A percentile compares a stretch with the other conserved stretches of the same genome.
These are phyloP conservation scores for Thymelicus acteon DNA, from an alignment of 2,888 invertebrate genomes.

Conservation along the genomic window DNA sequence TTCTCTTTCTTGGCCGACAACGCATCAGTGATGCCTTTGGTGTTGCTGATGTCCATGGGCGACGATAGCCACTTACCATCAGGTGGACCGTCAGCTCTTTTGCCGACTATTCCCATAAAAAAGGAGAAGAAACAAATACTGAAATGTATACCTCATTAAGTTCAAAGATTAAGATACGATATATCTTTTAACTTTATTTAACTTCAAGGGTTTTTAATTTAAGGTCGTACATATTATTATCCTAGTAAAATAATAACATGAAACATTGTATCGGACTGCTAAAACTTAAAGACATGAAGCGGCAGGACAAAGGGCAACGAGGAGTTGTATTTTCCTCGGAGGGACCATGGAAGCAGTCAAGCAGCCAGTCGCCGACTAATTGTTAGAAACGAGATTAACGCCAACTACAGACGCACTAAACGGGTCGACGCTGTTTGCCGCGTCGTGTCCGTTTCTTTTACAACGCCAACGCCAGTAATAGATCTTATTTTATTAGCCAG, in stretches of 20 bases:
- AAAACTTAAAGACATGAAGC: conserved; percentile 55
- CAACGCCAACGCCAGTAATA: conserved; percentile 66
- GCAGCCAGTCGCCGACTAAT: conserved; percentile 70
- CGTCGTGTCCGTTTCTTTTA: conserved; percentile 66
- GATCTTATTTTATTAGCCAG: conserved; percentile 71
- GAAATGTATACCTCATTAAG: no score
- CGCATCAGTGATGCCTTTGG: no score
- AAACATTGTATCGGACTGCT: conserved; percentile 23
- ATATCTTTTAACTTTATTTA: no score
- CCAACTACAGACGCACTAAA: conserved; percentile 69
- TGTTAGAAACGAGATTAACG: conserved; percentile 81
- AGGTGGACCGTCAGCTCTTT: no score
- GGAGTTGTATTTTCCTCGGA: conserved; percentile 62
- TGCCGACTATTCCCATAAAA: no score
- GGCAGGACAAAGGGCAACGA: conserved; percentile 56
- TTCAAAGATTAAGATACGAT: no score
- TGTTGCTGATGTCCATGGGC: no score
- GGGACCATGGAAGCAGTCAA: conserved; percentile 63
- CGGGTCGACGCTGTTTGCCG: conserved; percentile 66
- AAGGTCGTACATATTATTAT: no score
- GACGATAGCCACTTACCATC: no score
- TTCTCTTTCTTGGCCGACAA: no score
- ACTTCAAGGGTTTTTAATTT: no score
- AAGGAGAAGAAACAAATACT: no score
- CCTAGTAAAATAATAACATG: not conserved